Percentiles rank a stretch among this genome's conserved stretches.
phyloP scores from a whole-genome alignment of 2,888 invertebrate species.

The Lomographa bimaculata region DNA sequence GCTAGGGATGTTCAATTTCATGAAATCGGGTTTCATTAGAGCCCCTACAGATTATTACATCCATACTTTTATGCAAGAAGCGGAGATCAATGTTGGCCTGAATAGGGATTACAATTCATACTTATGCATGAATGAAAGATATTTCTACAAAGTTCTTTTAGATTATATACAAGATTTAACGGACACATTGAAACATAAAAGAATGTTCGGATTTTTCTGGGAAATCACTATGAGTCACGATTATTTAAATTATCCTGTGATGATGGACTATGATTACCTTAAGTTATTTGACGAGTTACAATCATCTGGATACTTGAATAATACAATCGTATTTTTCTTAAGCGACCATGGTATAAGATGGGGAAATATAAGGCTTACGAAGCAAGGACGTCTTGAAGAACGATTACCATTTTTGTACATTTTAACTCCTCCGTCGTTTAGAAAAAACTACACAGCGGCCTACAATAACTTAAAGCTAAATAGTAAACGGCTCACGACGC shows the following conservation, averaged over 20 bases:
- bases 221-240: conserved; percentile 93
- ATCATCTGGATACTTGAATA: conserved; percentile 80
- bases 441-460: conserved; percentile 83
- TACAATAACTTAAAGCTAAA: conserved; percentile 87
- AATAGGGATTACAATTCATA: conserved; percentile 85
- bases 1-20: conserved; percentile 92
- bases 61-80: conserved; percentile 88
- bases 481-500: conserved; percentile 88
- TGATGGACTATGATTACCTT: conserved; percentile 87
- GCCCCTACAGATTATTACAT: conserved; percentile 94
- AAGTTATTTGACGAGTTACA: conserved; percentile 83
- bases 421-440: conserved; percentile 89
- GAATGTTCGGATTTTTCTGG: conserved; percentile 94
- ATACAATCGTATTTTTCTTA: conserved; percentile 88
- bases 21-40: conserved; percentile 88
- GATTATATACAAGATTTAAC: conserved; percentile 88
- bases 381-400: conserved; percentile 94
- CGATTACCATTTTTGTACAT: conserved; percentile 92
- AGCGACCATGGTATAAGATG: conserved; percentile 96
- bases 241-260: conserved; percentile 89
- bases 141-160: conserved; percentile 88
- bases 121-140: conserved; percentile 87
- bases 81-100: conserved; percentile 87
- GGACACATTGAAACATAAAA: conserved; percentile 78
- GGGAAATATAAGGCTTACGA: conserved; percentile 92